Conservation (phyloP, 2,797 vertebrate genomes). For the Clarias laeviceps region DNA sequence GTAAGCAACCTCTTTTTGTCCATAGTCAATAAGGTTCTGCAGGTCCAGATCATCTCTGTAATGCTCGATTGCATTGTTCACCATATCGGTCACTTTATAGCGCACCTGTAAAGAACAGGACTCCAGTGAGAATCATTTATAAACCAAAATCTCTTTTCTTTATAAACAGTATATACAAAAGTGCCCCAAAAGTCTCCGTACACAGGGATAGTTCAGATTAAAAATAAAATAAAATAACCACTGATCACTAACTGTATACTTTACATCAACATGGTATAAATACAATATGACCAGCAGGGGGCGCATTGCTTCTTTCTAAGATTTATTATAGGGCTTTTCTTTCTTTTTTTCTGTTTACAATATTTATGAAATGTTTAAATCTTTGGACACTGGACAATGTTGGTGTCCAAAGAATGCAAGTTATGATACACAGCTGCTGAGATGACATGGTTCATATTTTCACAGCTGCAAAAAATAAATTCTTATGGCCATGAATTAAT, state of each 20-base stretch:
- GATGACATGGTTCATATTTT: background rate
- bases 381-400: background rate
- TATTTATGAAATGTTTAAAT: background rate
- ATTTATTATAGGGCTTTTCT: background rate
- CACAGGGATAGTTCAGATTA: background rate
- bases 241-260: background rate
- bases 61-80: constrained; percentile 84
- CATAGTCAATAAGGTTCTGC: constrained; percentile 94
- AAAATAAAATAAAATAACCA: background rate
- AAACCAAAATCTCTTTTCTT: background rate
- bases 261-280: background rate
- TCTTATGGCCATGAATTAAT: background rate
- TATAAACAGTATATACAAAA: background rate
- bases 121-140: background rate
- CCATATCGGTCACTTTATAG: constrained; percentile 83
- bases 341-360: background rate
- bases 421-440: background rate
- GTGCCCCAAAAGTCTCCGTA: no score
- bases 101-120: constrained; percentile 72
- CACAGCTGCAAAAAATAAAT: background rate
- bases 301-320: background rate
- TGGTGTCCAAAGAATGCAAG: background rate
- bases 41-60: constrained; percentile 92
- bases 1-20: constrained; percentile 85
- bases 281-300: background rate